These are phyloP conservation scores for Dicerorhinus sumatrensis DNA, from an alignment of 2,113 vertebrate genomes.

Conservation along the genomic window DNA sequence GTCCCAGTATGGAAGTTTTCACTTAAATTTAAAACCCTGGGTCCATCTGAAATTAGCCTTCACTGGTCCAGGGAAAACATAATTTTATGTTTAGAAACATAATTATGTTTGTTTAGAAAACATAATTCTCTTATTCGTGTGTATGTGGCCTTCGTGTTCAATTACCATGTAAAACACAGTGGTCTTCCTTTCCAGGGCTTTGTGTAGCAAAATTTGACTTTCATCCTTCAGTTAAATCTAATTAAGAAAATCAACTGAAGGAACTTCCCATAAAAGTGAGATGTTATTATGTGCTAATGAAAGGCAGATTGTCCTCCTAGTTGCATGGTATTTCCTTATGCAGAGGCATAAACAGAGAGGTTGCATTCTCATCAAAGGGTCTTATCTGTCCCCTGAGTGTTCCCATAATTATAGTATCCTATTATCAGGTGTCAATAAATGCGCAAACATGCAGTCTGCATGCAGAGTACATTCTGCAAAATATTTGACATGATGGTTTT, in stretches of 20 bases:
- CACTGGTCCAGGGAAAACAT: background rate
- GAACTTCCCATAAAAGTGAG: slow-evolving; percentile 58
- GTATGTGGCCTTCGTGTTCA: slow-evolving; percentile 19
- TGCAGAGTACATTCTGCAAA: background rate
- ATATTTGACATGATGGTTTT: background rate
- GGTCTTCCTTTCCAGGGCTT: slow-evolving; percentile 1
- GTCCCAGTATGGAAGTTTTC: background rate
- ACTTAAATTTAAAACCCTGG: background rate
- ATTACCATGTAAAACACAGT: background rate
- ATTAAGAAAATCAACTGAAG: slow-evolving; percentile 59
- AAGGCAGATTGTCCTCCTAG: slow-evolving; percentile 56
- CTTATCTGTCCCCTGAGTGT: background rate
- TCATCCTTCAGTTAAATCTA: slow-evolving; percentile 70
- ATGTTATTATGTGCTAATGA: slow-evolving; percentile 64
- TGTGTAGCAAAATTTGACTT: slow-evolving; percentile 51
- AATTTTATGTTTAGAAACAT: background rate
- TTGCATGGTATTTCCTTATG: background rate
- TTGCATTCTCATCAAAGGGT: background rate
- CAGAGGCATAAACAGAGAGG: background rate
- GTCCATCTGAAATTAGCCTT: slow-evolving; percentile 7
- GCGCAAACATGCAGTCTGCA: background rate
- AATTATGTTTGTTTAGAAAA: background rate
- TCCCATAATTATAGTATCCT: background rate
- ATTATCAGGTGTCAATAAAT: slow-evolving; percentile 36
- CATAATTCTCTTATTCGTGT: background rate